Evolutionary conservation across 2,888 invertebrate genomes (phyloP).

Genomic region (Mylabris sibirica): DNA sequence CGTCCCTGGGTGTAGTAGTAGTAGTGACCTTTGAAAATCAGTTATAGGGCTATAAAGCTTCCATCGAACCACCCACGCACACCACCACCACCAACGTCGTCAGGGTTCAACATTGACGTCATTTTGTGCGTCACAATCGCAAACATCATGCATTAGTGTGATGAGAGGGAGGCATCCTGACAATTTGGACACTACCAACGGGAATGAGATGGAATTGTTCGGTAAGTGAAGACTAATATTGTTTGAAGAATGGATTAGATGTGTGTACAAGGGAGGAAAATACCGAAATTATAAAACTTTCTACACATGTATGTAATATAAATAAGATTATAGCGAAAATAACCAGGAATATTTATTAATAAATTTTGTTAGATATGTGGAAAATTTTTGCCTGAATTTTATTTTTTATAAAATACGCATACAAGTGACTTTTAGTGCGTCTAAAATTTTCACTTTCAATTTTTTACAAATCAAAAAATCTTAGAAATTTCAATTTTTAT

Average conservation of each 20-base stretch:
- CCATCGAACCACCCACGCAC: background rate
- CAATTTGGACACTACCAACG: conserved; percentile 27
- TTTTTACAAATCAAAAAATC: too few species aligned
- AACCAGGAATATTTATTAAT: conserved; percentile 26
- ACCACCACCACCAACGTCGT: conserved; percentile 27
- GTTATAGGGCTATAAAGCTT: conserved; percentile 16
- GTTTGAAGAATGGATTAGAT: too few species aligned
- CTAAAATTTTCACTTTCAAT: background rate
- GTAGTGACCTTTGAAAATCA: conserved; percentile 32
- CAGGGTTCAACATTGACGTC: conserved; percentile 46
- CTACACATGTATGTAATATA: conserved; percentile 18
- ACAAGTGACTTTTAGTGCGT: background rate
- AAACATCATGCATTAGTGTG: conserved; percentile 36
- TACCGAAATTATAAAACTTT: background rate
- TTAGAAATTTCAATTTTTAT: conserved; percentile 18
- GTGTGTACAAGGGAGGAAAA: too few species aligned
- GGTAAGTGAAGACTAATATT: too few species aligned
- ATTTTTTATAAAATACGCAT: too few species aligned
- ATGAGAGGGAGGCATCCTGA: conserved; percentile 35
- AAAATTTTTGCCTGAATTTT: background rate
- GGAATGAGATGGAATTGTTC: background rate
- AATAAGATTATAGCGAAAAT: conserved; percentile 27
- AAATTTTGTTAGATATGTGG: conserved; percentile 14
- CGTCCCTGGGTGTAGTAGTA: too few species aligned
- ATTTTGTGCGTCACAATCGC: conserved; percentile 44